Evolutionary conservation across 2,797 vertebrate species (phyloP).

Genomic region (Astyanax mexicanus): DNA sequence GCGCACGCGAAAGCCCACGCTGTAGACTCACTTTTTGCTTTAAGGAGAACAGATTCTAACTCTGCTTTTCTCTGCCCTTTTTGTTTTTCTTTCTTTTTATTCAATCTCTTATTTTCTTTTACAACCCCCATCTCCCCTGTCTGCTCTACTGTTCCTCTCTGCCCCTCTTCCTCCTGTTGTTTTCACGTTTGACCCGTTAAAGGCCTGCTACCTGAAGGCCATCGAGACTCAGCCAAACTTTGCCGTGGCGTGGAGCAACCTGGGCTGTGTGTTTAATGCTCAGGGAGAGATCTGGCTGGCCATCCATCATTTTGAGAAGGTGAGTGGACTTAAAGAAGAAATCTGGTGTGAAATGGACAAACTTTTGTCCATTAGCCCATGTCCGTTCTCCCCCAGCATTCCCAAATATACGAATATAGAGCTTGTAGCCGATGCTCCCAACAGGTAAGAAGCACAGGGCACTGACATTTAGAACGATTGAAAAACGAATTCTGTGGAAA

Average conservation of each 20-base stretch:
- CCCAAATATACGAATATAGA: too few relatives aligned
- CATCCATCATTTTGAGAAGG: conserved; percentile 99
- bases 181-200: conserved; percentile 82
- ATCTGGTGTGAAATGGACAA: too few relatives aligned
- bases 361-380: too few relatives aligned
- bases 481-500: too few relatives aligned
- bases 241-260: conserved; percentile 99
- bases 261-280: conserved; percentile 99
- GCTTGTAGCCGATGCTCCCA: too few relatives aligned
- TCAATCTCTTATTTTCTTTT: conserved; percentile 78
- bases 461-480: too few relatives aligned
- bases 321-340: conserved; percentile 57
- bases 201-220: conserved; percentile 99
- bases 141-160: conserved; percentile 52
- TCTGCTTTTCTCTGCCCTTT: conserved; percentile 78
- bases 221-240: conserved; percentile 99
- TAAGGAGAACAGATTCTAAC: conserved; percentile 89
- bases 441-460: too few relatives aligned
- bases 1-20: conserved; percentile 97
- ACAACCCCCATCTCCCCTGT: conserved; percentile 62
- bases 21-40: conserved; percentile 99
- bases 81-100: conserved; percentile 76
- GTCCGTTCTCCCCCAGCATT: too few relatives aligned
- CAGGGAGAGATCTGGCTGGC: conserved; percentile 99
- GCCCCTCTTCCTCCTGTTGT: conserved; percentile 68